Evolutionary conservation across 1,140 invertebrate genomes (phyloP).

Genomic region (Drosophila willistoni): DNA sequence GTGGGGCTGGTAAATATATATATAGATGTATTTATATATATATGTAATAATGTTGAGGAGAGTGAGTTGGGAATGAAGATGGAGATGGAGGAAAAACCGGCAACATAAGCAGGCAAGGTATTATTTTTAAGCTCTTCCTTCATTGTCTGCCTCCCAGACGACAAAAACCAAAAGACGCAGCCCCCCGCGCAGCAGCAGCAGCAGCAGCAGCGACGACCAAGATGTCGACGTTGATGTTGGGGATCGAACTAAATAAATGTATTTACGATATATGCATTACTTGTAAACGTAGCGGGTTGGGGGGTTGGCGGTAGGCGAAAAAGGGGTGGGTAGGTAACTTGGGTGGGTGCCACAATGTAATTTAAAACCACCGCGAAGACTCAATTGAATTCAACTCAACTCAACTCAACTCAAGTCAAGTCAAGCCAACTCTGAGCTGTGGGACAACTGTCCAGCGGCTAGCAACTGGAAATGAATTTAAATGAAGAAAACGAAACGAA

Average conservation of each 20-base stretch:
- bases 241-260: constrained; percentile 79
- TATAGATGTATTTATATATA: constrained; percentile 35
- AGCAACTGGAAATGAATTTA: constrained; percentile 63
- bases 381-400: constrained; percentile 1
- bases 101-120: constrained; percentile 78
- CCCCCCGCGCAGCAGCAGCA: not conserved
- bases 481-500: constrained; percentile 31
- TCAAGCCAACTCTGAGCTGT: not conserved
- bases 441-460: constrained; percentile 23
- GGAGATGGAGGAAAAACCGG: constrained; percentile 39
- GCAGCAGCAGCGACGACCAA: constrained; percentile 18
- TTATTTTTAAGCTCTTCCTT: constrained; percentile 81
- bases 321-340: not conserved
- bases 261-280: constrained; percentile 64
- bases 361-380: constrained; percentile 57
- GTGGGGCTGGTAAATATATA: constrained; percentile 10
- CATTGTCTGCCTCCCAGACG: constrained; percentile 72
- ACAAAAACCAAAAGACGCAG: constrained; percentile 28
- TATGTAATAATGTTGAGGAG: constrained; percentile 44
- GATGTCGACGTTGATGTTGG: constrained; percentile 62
- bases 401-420: not conserved
- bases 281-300: constrained; percentile 14
- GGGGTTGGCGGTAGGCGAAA: not conserved
- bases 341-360: constrained; percentile 64
- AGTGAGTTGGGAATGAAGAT: not conserved